Evolutionary conservation across 2,888 invertebrate species (phyloP).

Genomic region (Rhopalosiphum nymphaeae): DNA sequence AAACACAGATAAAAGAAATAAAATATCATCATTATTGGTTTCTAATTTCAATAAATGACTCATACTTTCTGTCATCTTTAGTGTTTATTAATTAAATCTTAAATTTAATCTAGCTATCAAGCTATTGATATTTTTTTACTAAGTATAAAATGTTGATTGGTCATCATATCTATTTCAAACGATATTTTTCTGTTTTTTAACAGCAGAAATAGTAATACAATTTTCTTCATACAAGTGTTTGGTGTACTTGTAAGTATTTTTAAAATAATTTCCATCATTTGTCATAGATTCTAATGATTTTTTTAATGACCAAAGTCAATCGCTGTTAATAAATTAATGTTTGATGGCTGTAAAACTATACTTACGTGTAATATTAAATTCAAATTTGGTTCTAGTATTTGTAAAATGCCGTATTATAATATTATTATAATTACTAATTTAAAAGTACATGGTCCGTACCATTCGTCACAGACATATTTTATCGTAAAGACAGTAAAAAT

Average conservation of each 20-base stretch:
- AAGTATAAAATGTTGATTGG: too few relatives aligned
- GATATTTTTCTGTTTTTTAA: too few relatives aligned
- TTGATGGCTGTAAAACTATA: not conserved
- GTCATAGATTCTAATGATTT: constrained; percentile 30
- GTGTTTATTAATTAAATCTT: constrained; percentile 37
- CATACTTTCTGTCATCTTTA: not conserved
- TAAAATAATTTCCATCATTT: constrained; percentile 24
- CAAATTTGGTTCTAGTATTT: constrained; percentile 12
- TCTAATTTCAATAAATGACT: too few relatives aligned
- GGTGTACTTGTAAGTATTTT: constrained; percentile 4
- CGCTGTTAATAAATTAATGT: not conserved
- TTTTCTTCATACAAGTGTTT: not conserved
- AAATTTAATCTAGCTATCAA: constrained; percentile 44
- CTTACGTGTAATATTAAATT: constrained; percentile 33
- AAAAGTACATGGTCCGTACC: too few relatives aligned
- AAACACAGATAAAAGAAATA: too few relatives aligned
- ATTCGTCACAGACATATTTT: too few relatives aligned
- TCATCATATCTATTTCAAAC: too few relatives aligned
- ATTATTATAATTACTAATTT: too few relatives aligned
- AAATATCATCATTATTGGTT: too few relatives aligned
- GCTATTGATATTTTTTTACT: not conserved
- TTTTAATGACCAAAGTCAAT: constrained; percentile 13
- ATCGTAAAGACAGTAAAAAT: too few relatives aligned
- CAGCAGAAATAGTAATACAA: too few relatives aligned
- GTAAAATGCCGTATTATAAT: not conserved